Evolutionary conservation across 2,113 vertebrate species (phyloP).

Genomic region (Strix uralensis): DNA sequence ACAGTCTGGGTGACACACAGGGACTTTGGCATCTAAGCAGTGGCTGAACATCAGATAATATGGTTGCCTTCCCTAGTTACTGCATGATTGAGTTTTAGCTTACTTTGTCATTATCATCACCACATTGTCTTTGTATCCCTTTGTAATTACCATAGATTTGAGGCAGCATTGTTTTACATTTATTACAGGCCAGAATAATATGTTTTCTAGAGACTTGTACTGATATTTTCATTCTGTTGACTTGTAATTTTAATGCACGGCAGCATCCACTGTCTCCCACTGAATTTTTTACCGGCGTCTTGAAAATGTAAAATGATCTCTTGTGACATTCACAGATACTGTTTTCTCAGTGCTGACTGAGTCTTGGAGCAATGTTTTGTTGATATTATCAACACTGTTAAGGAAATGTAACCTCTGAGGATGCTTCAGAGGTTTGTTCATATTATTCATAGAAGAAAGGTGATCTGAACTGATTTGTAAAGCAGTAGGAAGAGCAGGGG

Average conservation of each 20-base stretch:
- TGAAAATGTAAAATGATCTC: background rate
- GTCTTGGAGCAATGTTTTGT: background rate
- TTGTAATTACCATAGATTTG: background rate
- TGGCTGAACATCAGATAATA: background rate
- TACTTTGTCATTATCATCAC: background rate
- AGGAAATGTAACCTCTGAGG: background rate
- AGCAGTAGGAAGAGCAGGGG: background rate
- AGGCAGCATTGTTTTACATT: background rate
- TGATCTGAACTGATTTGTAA: background rate
- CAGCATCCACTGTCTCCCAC: background rate
- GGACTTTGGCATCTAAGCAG: background rate
- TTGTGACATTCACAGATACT: background rate
- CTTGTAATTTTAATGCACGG: background rate
- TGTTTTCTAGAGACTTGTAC: background rate
- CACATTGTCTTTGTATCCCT: background rate
- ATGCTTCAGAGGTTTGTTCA: background rate
- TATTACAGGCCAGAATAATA: background rate
- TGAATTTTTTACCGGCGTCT: background rate
- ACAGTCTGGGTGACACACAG: accelerated
- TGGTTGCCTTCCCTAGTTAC: background rate
- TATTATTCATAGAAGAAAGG: background rate
- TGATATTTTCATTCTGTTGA: background rate
- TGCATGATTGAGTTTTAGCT: background rate
- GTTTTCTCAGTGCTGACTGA: background rate
- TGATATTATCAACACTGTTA: background rate